Evolutionary conservation across 2,888 invertebrate genomes (phyloP), one percentile per base, ranked within the genome.

Genomic region (Synanthedon vespiformis): DNA sequence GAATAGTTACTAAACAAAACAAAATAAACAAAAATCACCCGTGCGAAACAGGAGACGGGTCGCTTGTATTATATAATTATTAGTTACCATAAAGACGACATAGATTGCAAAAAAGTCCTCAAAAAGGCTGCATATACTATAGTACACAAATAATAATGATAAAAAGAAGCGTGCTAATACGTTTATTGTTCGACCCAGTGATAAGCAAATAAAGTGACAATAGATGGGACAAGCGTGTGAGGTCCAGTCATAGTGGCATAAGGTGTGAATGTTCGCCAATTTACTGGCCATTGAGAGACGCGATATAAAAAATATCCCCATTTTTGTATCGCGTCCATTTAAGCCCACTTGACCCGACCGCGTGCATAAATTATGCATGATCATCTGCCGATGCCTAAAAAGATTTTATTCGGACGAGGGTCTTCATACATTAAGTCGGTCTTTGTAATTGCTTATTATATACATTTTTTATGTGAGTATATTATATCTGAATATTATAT

Each of bases 301-400:
- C 18, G 14, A 52, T 44, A 64, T n/a, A 67, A 60, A 58, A 16
- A 52, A 53, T 54, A 55, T 54, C 52, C 62, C 60, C 62, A 56
- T 51, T 50, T 13, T 50, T n/a, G 49, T 57, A 58, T 34, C 56
- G 52, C 51, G 52, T 50, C 56, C 60, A 58, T 61, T 60, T 59
- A 59, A 57, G 74, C 65, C 77, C 78, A 82, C 83, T 86, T 86
- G 86, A 84, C 85, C 85, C 85, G 61, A 65, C 61, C 67, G 55
- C 54, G 63, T 65, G 81, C 82, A 85, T 86, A 86, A 83, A 85
- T 85, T 85, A 86, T 80, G 85, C 82, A 77, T 77, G 81, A 85
- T 85, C 83, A 86, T 82, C 72, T 63, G 60, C 59, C 61, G 55
- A 61, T 66, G 64, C 59, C 57, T 34, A 51, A 50, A 40, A 51